Percentiles rank a stretch among this genome's conserved stretches.
These are phyloP conservation scores for Enteromius mattozi DNA, from an alignment of 2,797 vertebrate genomes.

Conservation along the genomic window DNA sequence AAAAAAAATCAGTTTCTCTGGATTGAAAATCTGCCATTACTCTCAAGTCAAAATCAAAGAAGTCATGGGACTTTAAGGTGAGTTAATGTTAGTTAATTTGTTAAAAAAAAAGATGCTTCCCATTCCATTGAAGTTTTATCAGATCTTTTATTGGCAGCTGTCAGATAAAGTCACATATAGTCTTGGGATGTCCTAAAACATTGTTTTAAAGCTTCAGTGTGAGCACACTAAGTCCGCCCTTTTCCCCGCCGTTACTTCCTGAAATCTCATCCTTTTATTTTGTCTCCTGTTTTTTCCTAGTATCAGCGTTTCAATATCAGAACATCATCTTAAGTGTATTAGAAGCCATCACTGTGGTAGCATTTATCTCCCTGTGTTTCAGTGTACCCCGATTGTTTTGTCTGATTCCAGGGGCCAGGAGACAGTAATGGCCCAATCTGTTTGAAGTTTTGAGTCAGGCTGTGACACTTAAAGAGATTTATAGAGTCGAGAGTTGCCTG, in stretches of 20 bases:
- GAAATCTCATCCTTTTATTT: conserved; percentile 19
- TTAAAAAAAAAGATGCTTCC: background rate
- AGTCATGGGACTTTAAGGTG: background rate
- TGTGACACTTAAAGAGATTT: conserved; percentile 62
- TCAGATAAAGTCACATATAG: background rate
- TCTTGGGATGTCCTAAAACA: background rate
- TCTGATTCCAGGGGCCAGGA: conserved; percentile 48
- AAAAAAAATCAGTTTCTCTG: background rate
- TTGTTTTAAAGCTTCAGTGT: background rate
- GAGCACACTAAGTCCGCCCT: background rate
- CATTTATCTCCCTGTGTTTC: conserved; percentile 54
- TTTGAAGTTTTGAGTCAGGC: conserved; percentile 59
- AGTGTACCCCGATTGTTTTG: conserved; percentile 53
- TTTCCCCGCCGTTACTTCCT: background rate
- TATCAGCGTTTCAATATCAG: conserved; percentile 34
- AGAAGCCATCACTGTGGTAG: conserved; percentile 30
- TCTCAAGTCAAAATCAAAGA: background rate
- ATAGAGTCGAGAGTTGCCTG: conserved; percentile 46
- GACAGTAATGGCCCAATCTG: conserved; percentile 56
- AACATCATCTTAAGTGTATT: conserved; percentile 46
- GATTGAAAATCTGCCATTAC: background rate
- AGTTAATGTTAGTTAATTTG: background rate
- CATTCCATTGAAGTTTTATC: background rate
- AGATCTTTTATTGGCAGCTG: background rate
- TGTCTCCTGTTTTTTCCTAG: conserved; percentile 18